Base-by-base conservation (phyloP, 2,113 vertebrate genomes). In the Nansenia antarctica region DNA sequence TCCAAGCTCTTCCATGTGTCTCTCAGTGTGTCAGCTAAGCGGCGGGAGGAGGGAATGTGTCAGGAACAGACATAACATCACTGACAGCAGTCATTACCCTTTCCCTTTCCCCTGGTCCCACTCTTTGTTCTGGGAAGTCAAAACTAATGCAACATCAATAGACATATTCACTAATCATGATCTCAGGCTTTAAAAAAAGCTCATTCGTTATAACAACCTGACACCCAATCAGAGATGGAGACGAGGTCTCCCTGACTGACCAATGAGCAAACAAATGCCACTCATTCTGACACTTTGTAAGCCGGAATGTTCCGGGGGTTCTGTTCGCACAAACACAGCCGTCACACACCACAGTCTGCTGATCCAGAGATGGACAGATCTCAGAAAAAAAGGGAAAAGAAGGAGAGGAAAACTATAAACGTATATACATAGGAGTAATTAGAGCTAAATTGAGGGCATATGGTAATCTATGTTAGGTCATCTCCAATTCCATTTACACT, bases 391-490 rank as follows among this genome's bases (percentile, higher is more conserved):
- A 68, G 22, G 6, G 11, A 37, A 35, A 55, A 24, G 2, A 1
- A 35, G 53, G 52, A 60, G 27, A 49, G 27, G 26, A n/a, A 55
- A n/a, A n/a, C 14, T 77, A 61, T 67, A 77, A 81, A 82, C 74
- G 74, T 74, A 86, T 76, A 81, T 53, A 78, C 78, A 64, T 61
- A 82, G 73, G 73, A 72, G 81, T 88, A 90, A 92, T 91, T 90
- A 87, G 73, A 88, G 68, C 77, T 86, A 87, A 92, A 91, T 90
- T 91, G 89, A 86, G 89, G 87, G 79, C 89, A 79, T 74, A 60
- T 78, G 76, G 78, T 86, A 88, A 91, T 92, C 89, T 89, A 67
- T 84, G 87, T 87, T 80, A 81, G 88, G 90, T 85, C 90, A 88
- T 89, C 79, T 80, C 65, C 82, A 85, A 87, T 88, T 86, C 84